Evolutionary conservation across 2,888 invertebrate genomes (phyloP), one percentile per base, ranked within the genome.

Genomic region (Rhodophaea formosa): DNA sequence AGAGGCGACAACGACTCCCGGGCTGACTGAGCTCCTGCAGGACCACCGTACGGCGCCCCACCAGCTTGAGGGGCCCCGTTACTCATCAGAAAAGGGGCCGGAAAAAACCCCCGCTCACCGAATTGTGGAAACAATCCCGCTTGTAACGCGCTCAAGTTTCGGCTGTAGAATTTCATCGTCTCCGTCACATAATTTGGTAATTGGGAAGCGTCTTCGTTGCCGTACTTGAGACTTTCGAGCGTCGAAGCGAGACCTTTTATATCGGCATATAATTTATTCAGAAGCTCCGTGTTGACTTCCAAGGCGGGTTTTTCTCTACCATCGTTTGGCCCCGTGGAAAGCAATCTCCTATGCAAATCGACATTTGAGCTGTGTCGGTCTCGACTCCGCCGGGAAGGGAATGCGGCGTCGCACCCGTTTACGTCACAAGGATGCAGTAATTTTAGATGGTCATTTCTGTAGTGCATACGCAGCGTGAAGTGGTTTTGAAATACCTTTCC

Each of bases 401-500:
- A 97, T 7, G 97, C 95, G 7, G 97, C 97, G 80, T 96, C 97
- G 84, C 97, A 97, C 1, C 97, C 97, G 74, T 95, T 97, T 39
- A 97, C 96, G 69, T 96, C 96, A 86, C 97, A 97, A 56, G 95
- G 95, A 79, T 97, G 97, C 93, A 96, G 95, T 74, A 97, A 87
- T 82, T 97, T 97, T 67, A 97, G 93, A 84, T 97, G 97, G 55
- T 97, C 97, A 84, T 96, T 97, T 87, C 97, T 96, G 86, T 96
- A 97, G 84, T 97, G 97, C 67, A 96, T 96, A 76, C 97, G 97
- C 70, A 97, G 94, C 46, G 96, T 96, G 81, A 97, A 97, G 82
- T 97, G 96, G 85, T 97, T 97, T 81, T 96, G 96, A 92, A 97
- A 97, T 79, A 96, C 93, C 88, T 97, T 97, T 15, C 96, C 95